Base-by-base conservation (phyloP, 2,113 vertebrate species). In the Dasyprocta punctata region DNA sequence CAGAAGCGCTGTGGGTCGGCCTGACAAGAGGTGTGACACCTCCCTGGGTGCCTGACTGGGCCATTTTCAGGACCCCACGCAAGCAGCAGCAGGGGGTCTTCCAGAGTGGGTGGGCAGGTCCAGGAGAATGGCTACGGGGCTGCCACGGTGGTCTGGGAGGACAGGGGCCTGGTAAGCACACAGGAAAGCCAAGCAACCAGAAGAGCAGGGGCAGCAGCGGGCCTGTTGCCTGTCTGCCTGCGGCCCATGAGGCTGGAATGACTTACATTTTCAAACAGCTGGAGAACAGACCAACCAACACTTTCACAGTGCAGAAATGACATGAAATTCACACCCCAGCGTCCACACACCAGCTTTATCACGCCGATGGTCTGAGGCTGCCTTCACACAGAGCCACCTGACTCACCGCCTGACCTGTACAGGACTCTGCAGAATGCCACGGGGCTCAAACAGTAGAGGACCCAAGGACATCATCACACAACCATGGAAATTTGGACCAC, bases 161-260 rank as follows among this genome's bases (percentile, higher is more conserved):
- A 77, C 41, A 24, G 75, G 82, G 26, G 7, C 30, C 44, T 52
- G 20, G 13, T 1, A 0, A 65, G 56, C 49, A 90, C 28, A 30
- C 17, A 75, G 49, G 52, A 75, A 58, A 56, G 73, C 7, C 22
- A 36, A 47, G 38, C 22, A 41, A 71, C 28, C 28, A 22, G 0
- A 10, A 52, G 36, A 13, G 63, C 41, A 12, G 36, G n/a, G 61
- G 54, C 38, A 36, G 83, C 20, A 12, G 49, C 1, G 0, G 75
- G 44, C 22, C 7, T 1, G 41, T 28, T 3, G 26, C 11, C 5
- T 0, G 5, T 41, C 5, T 0, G 5, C 36, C 33, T 5, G 28
- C 10, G 30, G 73, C 63, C 24, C 13, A 0, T 8, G 22, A 47
- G 63, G 7, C 26, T 30, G 5, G 41, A 14, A 61, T 0, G n/a